These are phyloP conservation scores for Chironomus tepperi DNA, from an alignment of 1,140 invertebrate genomes.

Conservation along the genomic window DNA sequence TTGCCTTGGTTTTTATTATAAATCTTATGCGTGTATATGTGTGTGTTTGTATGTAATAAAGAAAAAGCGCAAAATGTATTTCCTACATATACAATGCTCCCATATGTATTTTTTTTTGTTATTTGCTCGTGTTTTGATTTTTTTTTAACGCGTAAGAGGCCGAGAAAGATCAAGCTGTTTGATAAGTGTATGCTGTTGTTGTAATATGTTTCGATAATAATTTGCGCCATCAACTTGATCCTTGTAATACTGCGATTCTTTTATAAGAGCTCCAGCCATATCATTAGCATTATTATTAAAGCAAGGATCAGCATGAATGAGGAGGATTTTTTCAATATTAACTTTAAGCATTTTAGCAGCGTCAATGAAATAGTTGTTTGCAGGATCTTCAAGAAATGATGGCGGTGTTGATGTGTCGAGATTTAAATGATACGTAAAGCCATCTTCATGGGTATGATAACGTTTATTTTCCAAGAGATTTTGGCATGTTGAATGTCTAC, in stretches of 20 bases:
- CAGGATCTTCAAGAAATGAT: neutral
- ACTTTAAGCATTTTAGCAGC: conserved; percentile 13
- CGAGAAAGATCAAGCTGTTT: conserved; percentile 4
- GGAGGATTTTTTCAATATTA: neutral
- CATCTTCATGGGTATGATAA: neutral
- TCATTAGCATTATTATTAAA: no score
- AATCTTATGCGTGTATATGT: neutral
- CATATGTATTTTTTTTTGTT: neutral
- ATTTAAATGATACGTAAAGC: neutral
- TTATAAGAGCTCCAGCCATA: no score
- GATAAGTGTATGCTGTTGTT: neutral
- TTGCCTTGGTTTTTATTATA: neutral
- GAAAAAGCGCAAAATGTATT: no score
- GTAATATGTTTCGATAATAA: conserved; percentile 16
- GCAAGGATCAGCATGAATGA: neutral
- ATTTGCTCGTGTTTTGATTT: no score
- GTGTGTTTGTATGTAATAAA: neutral
- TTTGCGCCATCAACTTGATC: neutral
- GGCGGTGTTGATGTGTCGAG: neutral
- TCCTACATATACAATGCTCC: neutral
- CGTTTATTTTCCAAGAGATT: conserved; percentile 24
- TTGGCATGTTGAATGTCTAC: conserved; percentile 31
- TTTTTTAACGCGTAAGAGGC: neutral
- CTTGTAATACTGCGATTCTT: neutral
- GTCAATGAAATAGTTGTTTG: neutral